Evolutionary conservation across 1,140 invertebrate species (phyloP), one percentile per base, ranked within the genome.

Genomic region (Caerostris extrusa): DNA sequence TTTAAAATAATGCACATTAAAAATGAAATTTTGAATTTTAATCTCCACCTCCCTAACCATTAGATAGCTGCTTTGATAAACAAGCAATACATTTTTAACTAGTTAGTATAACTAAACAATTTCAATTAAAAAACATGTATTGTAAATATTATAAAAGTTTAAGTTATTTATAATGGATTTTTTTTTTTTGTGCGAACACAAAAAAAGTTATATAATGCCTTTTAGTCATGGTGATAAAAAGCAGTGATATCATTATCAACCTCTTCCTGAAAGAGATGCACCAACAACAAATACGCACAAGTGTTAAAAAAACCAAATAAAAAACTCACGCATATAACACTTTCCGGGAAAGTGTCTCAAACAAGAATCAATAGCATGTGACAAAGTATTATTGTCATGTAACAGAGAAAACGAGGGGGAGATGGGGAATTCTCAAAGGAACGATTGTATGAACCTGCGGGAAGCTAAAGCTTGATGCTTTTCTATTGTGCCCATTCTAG

Each of bases 381-480:
- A 85, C 55, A 85, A 53, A 71, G 55, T 89, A 89, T 71, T 34
- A 89, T 89, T 57, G 87, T 69, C 53, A 89, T 89, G 53, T 89
- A 55, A 89, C 64, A 89, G 17, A 50, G 56, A 2, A 61, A 56
- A 57, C 7, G n/a, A 19, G 56, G 19, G 85, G 19, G 14, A 69
- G 64, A n/a, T 19, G 85, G 50, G 64, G 19, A 53, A 69, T 34
- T 71, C 19, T 71, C 64, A 89, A 69, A 53, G 61, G 53, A 19
- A 56, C 64, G 14, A 71, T 89, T 89, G 50, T 7, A 69, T 69
- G 50, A 53, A 7, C 87, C 53, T 19, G 50, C 64, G 85, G 61
- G 87, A 55, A 12, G 14, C 64, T 58, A 53, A 87, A 69, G 53
- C 64, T 64, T 89, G 10, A n/a, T 69, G 19, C 61, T 12, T 50